Conservation (phyloP, 1,140 invertebrate genomes). For the Drosophila pandora region DNA sequence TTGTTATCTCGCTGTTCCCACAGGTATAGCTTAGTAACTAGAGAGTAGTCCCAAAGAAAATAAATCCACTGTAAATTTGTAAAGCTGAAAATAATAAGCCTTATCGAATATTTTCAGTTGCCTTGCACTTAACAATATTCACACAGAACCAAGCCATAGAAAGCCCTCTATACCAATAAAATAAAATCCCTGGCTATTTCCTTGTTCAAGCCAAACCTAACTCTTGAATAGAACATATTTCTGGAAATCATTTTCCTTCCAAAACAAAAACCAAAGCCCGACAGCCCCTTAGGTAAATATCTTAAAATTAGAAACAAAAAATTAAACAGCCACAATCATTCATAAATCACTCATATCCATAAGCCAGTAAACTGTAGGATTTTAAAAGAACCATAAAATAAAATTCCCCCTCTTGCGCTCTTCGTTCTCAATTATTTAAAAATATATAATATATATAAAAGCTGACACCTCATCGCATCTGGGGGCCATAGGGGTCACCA, state of each 20-base stretch:
- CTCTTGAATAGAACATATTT: neutral
- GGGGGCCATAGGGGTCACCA: constrained; percentile 78
- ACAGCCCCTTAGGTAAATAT: neutral
- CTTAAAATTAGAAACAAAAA: neutral
- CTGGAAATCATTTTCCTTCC: neutral
- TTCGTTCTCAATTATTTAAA: constrained; percentile 16
- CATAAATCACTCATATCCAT: constrained; percentile 29
- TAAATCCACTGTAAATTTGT: constrained; percentile 19
- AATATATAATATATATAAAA: constrained; percentile 10
- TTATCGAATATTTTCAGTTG: constrained; percentile 30
- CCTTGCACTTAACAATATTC: constrained; percentile 32
- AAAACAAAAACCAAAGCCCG: neutral
- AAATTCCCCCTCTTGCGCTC: constrained; percentile 38
- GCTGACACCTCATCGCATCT: constrained; percentile 62
- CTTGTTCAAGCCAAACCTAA: neutral
- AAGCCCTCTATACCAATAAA: neutral
- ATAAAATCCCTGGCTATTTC: neutral
- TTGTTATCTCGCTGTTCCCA: constrained; percentile 91
- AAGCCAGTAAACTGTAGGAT: neutral
- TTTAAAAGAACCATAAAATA: constrained; percentile 31
- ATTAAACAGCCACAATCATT: constrained; percentile 7
- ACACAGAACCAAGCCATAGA: constrained; percentile 22
- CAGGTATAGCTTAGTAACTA: constrained; percentile 70
- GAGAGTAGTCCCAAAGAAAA: constrained; percentile 4
- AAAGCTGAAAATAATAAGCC: constrained; percentile 22